Percentiles rank a stretch among this genome's conserved stretches.
phyloP scores from a whole-genome alignment of 2,113 vertebrate genomes.

The Monopterus albus region DNA sequence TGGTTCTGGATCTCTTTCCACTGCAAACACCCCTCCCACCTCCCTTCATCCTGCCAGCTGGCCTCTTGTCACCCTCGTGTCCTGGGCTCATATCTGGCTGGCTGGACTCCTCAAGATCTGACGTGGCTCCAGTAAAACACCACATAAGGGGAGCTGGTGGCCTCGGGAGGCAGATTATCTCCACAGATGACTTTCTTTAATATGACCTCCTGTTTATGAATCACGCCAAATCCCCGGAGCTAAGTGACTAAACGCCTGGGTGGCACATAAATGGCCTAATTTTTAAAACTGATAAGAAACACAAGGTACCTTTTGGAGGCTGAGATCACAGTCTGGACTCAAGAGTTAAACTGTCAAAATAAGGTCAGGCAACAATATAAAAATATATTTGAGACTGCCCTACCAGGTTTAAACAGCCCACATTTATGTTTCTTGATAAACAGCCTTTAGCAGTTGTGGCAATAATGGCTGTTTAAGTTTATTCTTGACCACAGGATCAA shows the following conservation, averaged over 20 bases:
- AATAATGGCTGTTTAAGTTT: neutral
- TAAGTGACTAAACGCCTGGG: slow-evolving; percentile 34
- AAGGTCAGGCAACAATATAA: neutral
- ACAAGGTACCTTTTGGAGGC: slow-evolving; percentile 4
- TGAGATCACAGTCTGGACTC: slow-evolving; percentile 11
- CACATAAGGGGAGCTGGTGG: slow-evolving; percentile 44
- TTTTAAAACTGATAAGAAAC: slow-evolving; percentile 52
- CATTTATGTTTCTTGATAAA: neutral
- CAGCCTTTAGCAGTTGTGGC: neutral
- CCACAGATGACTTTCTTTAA: slow-evolving; percentile 4
- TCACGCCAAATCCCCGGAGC: slow-evolving; percentile 29
- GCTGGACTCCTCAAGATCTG: slow-evolving; percentile 38
- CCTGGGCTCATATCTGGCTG: slow-evolving; percentile 65
- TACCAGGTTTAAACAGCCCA: neutral
- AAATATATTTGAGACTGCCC: neutral
- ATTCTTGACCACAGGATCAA: neutral
- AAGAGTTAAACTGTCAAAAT: too few species aligned
- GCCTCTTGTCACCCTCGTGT: slow-evolving; percentile 55
- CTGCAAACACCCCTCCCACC: slow-evolving; percentile 47
- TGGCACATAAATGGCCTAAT: slow-evolving; percentile 43
- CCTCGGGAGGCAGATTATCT: slow-evolving; percentile 47
- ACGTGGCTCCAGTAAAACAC: slow-evolving; percentile 56
- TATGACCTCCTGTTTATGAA: slow-evolving; percentile 42
- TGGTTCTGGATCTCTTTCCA: slow-evolving; percentile 72
- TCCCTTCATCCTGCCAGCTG: slow-evolving; percentile 18